phyloP scores from a whole-genome alignment of 2,113 vertebrate species.

The Gymnobelideus leadbeateri region DNA sequence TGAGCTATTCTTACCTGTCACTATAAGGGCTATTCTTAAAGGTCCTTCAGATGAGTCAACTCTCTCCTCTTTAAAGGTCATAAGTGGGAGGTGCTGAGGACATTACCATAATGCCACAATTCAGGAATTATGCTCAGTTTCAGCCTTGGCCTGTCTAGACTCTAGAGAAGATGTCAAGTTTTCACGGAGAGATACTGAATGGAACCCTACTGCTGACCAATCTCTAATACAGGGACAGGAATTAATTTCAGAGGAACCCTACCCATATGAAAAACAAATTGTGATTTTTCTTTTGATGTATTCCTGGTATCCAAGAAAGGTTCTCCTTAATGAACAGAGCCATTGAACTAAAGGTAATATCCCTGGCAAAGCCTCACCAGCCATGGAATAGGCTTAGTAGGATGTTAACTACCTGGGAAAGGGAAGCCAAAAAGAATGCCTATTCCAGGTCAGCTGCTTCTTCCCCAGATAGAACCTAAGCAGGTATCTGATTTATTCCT shows the following conservation, averaged over 20 bases:
- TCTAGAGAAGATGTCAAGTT: constrained; percentile 7
- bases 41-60: constrained; percentile 25
- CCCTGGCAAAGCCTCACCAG: not conserved
- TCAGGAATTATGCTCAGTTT: constrained; percentile 9
- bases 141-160: not conserved
- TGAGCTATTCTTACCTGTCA: constrained; percentile 33
- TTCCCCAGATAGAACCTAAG: constrained; percentile 6
- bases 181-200: constrained; percentile 39
- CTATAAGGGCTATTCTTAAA: constrained; percentile 16
- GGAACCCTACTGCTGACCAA: constrained; percentile 21
- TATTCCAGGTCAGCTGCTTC: not conserved
- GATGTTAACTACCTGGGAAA: not conserved
- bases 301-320: not conserved
- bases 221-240: not conserved
- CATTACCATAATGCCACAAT: constrained; percentile 7
- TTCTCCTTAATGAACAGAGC: constrained; percentile 50
- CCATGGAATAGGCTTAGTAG: not conserved
- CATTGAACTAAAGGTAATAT: not conserved
- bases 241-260: constrained; percentile 6
- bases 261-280: constrained; percentile 24
- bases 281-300: constrained; percentile 45
- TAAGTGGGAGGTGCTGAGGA: not conserved
- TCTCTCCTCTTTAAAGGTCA: constrained; percentile 30
- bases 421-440: not conserved
- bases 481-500: constrained; percentile 23